Base-by-base conservation (phyloP, 2,113 vertebrate genomes). In the Dasypus novemcinctus region DNA sequence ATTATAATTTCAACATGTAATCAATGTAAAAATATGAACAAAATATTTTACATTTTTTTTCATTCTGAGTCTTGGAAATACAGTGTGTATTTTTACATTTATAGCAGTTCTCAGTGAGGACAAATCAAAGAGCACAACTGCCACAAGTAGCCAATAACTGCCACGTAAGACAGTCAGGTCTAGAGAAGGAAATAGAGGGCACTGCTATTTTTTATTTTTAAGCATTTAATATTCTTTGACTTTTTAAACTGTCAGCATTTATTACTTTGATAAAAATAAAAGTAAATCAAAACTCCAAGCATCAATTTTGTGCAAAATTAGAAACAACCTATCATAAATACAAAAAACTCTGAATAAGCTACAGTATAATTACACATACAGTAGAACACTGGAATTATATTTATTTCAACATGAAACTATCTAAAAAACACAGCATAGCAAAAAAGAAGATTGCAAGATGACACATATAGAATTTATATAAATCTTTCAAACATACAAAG, bases 191-290 rank as follows among this genome's bases (percentile, higher is more conserved):
- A 4, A 69, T 5, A 17, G n/a, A n/a, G 1, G 29, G 27, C 6
- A 27, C 43, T 75, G 21, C 63, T 69, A 21, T 43, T 57, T 61
- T 46, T 79, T 12, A 14, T 79, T 41, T 72, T 91, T 31, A 87
- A 81, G 87, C 49, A 36, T 57, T 79, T 49, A 46, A 38, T 90
- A 46, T 66, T 84, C 18, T 79, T 49, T 71, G 36, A 89, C 78
- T 94, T n/a, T 61, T 72, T 29, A 89, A 74, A 88, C 2, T 31
- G 64, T 52, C 92, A 2, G 27, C 20, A 38, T 90, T 52, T 57
- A 54, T 74, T 80, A 31, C 14, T 86, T 33, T 85, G 63, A 79
- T 79, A 63, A 89, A 89, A 88, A 83, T 81, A 91, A 92, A 18
- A 87, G 33, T 27, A 69, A 90, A 91, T 5, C 81, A 46, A n/a